phyloP scores from a whole-genome alignment of 2,888 invertebrate genomes.

The Caenorhabditis angaria region DNA sequence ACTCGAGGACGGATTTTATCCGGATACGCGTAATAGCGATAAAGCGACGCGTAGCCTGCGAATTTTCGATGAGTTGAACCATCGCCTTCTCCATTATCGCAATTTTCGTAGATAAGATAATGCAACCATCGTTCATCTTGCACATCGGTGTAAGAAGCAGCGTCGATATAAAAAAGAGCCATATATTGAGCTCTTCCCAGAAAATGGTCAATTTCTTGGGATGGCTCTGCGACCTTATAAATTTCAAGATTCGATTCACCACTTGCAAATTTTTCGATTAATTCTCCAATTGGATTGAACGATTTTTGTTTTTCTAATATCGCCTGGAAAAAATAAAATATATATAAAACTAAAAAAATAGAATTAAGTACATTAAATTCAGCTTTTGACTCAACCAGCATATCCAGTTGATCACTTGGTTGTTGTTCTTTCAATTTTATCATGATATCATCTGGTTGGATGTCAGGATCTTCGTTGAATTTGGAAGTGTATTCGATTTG shows the following conservation, averaged over 20 bases:
- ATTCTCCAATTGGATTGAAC: conserved; percentile 83
- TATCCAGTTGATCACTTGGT: conserved; percentile 52
- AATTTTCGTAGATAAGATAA: conserved; percentile 56
- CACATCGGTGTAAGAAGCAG: conserved; percentile 89
- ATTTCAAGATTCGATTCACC: conserved; percentile 45
- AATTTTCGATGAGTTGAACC: conserved; percentile 79
- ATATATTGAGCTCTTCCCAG: conserved; percentile 89
- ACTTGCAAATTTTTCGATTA: conserved; percentile 75
- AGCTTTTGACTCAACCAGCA: conserved; percentile 35
- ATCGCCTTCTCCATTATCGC: conserved; percentile 35
- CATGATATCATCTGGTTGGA: conserved; percentile 62
- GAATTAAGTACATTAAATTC: conserved; percentile 24
- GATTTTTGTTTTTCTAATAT: conserved; percentile 27
- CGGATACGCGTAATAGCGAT: conserved; percentile 89
- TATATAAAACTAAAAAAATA: background rate
- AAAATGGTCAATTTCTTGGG: conserved; percentile 81
- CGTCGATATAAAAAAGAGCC: conserved; percentile 85
- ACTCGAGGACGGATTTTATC: conserved; percentile 86
- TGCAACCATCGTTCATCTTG: conserved; percentile 89
- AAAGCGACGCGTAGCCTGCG: conserved; percentile 81
- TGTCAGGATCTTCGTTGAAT: conserved; percentile 74
- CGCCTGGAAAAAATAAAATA: background rate
- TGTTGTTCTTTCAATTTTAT: conserved; percentile 46
- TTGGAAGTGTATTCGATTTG: conserved; percentile 81
- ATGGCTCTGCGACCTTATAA: conserved; percentile 72